Evolutionary conservation across 1,140 invertebrate species (phyloP).

Genomic region (Liolophura sinensis): DNA sequence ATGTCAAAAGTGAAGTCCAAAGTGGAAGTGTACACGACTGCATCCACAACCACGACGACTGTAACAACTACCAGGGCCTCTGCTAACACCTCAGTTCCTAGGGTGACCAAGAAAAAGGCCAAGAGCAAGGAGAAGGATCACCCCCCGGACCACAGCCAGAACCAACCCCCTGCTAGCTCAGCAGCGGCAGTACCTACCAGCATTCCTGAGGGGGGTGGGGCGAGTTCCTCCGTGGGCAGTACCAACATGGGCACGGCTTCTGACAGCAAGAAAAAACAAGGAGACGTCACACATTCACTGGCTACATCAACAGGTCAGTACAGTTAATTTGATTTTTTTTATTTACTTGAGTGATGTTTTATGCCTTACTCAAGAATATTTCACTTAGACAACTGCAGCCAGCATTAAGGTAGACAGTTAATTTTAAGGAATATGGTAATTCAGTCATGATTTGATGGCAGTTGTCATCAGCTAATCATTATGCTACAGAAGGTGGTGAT

Average conservation of each 20-base stretch:
- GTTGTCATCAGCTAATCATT: too few relatives aligned
- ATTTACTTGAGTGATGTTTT: too few relatives aligned
- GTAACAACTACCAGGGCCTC: constrained; percentile 69
- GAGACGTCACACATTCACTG: too few relatives aligned
- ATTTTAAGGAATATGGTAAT: too few relatives aligned
- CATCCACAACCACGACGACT: constrained; percentile 75
- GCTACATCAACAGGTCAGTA: too few relatives aligned
- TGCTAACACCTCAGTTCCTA: constrained; percentile 69
- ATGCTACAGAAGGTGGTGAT: too few relatives aligned
- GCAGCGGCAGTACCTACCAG: not conserved
- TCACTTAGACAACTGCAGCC: too few relatives aligned
- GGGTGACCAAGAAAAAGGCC: constrained; percentile 59
- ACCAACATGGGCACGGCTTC: not conserved
- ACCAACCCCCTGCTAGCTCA: constrained; percentile 1
- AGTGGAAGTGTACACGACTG: constrained; percentile 17
- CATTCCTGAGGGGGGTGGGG: too few relatives aligned
- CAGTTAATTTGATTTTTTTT: too few relatives aligned
- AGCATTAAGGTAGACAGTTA: too few relatives aligned
- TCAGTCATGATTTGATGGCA: too few relatives aligned
- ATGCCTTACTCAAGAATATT: too few relatives aligned
- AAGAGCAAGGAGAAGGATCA: constrained; percentile 67
- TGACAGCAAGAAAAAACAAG: not conserved
- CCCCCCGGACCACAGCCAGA: not conserved
- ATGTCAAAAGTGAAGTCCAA: constrained; percentile 10
- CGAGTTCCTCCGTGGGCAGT: not conserved